A percentile compares a stretch with the other conserved stretches of the same genome.
Evolutionary conservation across 2,888 invertebrate genomes (phyloP).

Genomic region (Drosophila paramelanica): DNA sequence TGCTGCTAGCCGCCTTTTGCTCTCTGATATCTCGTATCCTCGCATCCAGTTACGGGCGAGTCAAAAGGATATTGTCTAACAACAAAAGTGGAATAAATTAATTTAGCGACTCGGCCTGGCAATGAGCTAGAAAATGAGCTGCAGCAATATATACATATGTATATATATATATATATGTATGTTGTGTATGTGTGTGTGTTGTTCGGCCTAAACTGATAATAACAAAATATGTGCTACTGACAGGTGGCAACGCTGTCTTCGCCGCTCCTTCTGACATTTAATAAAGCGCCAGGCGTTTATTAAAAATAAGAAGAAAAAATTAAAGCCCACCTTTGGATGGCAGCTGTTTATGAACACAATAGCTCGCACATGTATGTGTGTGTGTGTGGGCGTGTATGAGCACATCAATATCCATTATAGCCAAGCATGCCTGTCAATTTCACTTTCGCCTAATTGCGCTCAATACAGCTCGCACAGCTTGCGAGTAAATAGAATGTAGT

Average conservation of each 20-base stretch:
- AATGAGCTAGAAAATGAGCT: conserved; percentile 82
- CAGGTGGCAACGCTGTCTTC: conserved; percentile 65
- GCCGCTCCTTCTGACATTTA: conserved; percentile 54
- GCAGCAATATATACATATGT: conserved; percentile 48
- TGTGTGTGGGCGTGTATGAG: conserved; percentile 14
- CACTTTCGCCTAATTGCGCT: conserved; percentile 70
- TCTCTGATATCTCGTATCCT: not conserved
- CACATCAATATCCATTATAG: conserved; percentile 71
- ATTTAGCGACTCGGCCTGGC: conserved; percentile 72
- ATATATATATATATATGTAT: not conserved
- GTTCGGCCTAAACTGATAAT: conserved; percentile 63
- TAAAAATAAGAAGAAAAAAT: conserved; percentile 62
- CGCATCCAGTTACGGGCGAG: conserved; percentile 63
- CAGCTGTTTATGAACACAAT: conserved; percentile 49
- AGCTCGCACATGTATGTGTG: conserved; percentile 3
- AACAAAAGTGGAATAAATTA: conserved; percentile 82
- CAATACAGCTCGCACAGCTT: conserved; percentile 24
- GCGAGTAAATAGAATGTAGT: not conserved
- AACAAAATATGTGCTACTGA: conserved; percentile 77
- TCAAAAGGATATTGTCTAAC: conserved; percentile 77
- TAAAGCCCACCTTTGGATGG: conserved; percentile 58
- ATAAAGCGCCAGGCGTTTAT: conserved; percentile 67
- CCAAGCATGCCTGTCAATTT: conserved; percentile 65
- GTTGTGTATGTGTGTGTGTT: conserved; percentile 28
- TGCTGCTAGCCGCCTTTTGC: conserved; percentile 32